Evolutionary conservation across 2,797 vertebrate genomes (phyloP), one percentile per base, ranked within the genome.

Genomic region (Nothura maculosa): DNA sequence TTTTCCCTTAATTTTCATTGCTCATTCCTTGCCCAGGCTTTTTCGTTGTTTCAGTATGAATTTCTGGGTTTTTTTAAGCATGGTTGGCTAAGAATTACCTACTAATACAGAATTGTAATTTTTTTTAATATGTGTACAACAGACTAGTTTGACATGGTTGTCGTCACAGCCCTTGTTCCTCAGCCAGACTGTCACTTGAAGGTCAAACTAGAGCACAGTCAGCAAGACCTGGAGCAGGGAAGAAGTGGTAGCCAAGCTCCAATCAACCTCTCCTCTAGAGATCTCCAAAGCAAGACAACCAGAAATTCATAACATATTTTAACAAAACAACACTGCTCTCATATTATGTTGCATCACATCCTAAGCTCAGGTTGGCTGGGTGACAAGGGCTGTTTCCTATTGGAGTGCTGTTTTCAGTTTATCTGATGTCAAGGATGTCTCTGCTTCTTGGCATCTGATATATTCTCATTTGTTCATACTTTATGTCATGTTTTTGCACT

Each of bases 371-470:
- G 57, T 13, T 94, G 93, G 89, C 94, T 40, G 22, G 20, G 15
- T 54, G 75, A 93, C 87, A 96, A 87, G n/a, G 62, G 43, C 67
- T 76, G 32, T 81, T 91, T 92, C 92, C 89, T 91, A 45, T 80
- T 43, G 1, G 3, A 88, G 22, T 38, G 40, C 80, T 83, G 80
- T 73, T 85, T 93, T 69, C 69, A 11, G 10, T 91, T 89, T 67
- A 83, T 52, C 54, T 89, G 38, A 76, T 90, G 82, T 91, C 89
- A 92, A 73, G 57, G 90, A 62, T 90, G 68, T 76, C 74, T 93
- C 70, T 89, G 47, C 57, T 43, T 67, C 77, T 55, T 90, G 76
- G 75, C 74, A 82, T 81, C 70, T 66, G 50, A 78, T 40, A n/a
- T 32, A n/a, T 57, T 89, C 28, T 75, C 14, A 58, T 69, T 79